Percentiles rank a stretch among this genome's conserved stretches.
phyloP scores from a whole-genome alignment of 1,140 invertebrate genomes.

The Meteorus sp. region DNA sequence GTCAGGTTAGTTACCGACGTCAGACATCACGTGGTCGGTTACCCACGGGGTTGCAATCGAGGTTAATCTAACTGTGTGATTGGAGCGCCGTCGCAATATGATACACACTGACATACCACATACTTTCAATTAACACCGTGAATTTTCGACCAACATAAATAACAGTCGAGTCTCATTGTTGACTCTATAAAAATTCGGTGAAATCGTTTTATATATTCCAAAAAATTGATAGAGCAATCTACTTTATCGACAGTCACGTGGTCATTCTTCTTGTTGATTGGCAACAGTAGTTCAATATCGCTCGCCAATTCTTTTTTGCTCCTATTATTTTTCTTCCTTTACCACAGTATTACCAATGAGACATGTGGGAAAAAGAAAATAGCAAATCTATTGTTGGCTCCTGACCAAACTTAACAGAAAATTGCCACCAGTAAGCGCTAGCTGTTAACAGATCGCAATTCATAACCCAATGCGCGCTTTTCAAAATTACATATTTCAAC shows the following conservation, averaged over 20 bases:
- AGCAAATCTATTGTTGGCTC: conserved; percentile 12
- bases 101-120: conserved; percentile 22
- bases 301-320: not conserved
- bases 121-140: too few species aligned
- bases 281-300: not conserved
- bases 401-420: not conserved
- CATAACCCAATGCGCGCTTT: conserved; percentile 33
- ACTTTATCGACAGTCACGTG: not conserved
- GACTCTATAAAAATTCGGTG: too few species aligned
- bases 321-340: not conserved
- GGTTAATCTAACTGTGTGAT: conserved; percentile 47
- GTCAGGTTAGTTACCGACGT: conserved; percentile 40
- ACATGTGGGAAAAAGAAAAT: not conserved
- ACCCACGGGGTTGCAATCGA: conserved; percentile 52
- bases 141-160: too few species aligned
- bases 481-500: conserved; percentile 14
- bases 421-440: conserved; percentile 34
- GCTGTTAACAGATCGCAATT: conserved; percentile 24
- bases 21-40: conserved; percentile 50
- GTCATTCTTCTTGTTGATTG: not conserved
- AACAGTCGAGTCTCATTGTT: too few species aligned
- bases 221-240: too few species aligned
- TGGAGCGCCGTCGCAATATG: conserved; percentile 49
- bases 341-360: too few species aligned
- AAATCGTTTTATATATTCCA: too few species aligned